These are phyloP conservation scores for Scaptomyza pallida DNA, from an alignment of 1,140 invertebrate genomes.

Conservation along the genomic window DNA sequence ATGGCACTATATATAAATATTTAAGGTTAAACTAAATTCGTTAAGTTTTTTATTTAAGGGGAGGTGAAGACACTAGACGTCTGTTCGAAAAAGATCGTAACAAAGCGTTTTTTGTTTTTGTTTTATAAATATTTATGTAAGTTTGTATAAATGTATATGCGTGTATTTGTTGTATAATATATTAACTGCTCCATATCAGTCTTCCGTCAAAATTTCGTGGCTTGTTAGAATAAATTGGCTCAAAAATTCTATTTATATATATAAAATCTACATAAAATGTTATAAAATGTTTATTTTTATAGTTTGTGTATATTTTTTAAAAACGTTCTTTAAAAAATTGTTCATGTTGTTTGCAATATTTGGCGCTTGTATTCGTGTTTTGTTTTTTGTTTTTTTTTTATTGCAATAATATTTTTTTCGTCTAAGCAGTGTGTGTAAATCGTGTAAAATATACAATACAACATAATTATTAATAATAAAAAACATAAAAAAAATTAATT, in stretches of 20 bases:
- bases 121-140: conserved; percentile 10
- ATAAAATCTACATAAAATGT: conserved; percentile 64
- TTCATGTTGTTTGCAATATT: conserved; percentile 60
- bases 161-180: conserved; percentile 42
- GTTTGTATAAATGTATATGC: conserved; percentile 28
- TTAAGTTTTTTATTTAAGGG: conserved; percentile 33
- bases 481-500: conserved; percentile 23
- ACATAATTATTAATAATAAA: conserved; percentile 29
- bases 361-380: conserved; percentile 53
- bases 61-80: conserved; percentile 52
- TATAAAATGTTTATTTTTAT: conserved; percentile 55
- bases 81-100: conserved; percentile 61
- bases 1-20: conserved; percentile 56
- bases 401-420: conserved; percentile 28
- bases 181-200: conserved; percentile 70
- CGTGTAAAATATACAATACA: conserved; percentile 33
- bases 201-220: conserved; percentile 65
- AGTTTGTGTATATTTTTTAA: conserved; percentile 53
- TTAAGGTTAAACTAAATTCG: conserved; percentile 80
- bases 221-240: conserved; percentile 72
- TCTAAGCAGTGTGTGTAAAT: conserved; percentile 26
- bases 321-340: conserved; percentile 64
- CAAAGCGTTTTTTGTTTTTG: conserved; percentile 53
- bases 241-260: conserved; percentile 61
- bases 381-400: too few species aligned